These are phyloP conservation scores for Heliconius sara DNA, from an alignment of 2,888 invertebrate species.

Conservation along the genomic window DNA sequence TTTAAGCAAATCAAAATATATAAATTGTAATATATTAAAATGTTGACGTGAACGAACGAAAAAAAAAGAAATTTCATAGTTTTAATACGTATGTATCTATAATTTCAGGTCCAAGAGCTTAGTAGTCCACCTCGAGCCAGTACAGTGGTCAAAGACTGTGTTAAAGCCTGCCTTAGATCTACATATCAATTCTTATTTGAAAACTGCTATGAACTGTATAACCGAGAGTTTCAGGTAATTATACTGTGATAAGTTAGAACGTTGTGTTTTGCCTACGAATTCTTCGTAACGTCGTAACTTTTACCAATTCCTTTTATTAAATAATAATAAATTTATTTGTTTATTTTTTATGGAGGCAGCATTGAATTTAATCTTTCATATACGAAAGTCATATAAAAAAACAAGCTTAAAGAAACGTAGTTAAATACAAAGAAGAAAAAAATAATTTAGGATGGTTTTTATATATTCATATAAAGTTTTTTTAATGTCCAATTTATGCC, in stretches of 20 bases:
- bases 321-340: too few species aligned
- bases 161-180: conserved; percentile 98
- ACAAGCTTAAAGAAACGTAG: too few species aligned
- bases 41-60: too few species aligned
- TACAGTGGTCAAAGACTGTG: conserved; percentile 99
- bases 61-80: too few species aligned
- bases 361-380: neutral
- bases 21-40: too few species aligned
- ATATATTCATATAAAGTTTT: neutral
- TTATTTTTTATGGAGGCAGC: neutral
- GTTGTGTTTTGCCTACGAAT: neutral
- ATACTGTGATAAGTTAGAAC: neutral
- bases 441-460: too few species aligned
- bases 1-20: too few species aligned
- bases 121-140: conserved; percentile 99
- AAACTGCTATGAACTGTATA: conserved; percentile 98
- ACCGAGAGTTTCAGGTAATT: conserved; percentile 93
- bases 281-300: too few species aligned
- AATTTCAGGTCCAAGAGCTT: conserved; percentile 94
- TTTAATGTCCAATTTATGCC: neutral
- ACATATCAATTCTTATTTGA: conserved; percentile 99
- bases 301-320: neutral
- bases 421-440: too few species aligned
- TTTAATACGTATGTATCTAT: too few species aligned
- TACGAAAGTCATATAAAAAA: too few species aligned